phyloP scores from a whole-genome alignment of 2,113 vertebrate genomes.

The Microcebus ravelobensis region DNA sequence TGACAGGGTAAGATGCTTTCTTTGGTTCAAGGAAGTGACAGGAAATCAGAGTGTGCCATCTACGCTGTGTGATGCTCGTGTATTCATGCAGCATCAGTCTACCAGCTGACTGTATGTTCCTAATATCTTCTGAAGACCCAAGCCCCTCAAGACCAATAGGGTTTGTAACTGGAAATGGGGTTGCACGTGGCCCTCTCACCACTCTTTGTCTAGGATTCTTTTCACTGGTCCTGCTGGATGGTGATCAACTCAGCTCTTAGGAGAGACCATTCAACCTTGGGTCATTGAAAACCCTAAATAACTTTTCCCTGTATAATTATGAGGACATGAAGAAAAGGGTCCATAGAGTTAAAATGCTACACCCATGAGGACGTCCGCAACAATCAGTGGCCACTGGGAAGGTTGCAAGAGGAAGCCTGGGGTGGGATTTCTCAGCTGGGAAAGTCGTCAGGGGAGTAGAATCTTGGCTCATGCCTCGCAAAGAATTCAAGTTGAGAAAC shows the following conservation, averaged over 20 bases:
- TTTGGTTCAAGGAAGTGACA: not conserved
- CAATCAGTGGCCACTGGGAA: not conserved
- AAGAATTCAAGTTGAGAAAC: not conserved
- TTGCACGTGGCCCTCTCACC: not conserved
- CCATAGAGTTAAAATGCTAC: not conserved
- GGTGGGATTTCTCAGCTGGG: not conserved
- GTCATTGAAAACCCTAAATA: not conserved
- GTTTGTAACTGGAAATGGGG: not conserved
- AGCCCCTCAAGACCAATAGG: not conserved
- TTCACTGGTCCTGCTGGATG: not conserved
- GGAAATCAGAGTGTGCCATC: not conserved
- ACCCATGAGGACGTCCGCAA: not conserved
- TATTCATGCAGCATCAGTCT: not conserved
- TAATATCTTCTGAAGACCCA: not conserved
- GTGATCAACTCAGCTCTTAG: not conserved
- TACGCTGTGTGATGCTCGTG: too few relatives aligned
- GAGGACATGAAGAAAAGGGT: not conserved
- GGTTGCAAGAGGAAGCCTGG: not conserved
- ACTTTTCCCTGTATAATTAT: not conserved
- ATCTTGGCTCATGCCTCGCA: not conserved
- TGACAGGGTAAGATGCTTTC: not conserved
- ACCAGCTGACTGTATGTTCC: not conserved
- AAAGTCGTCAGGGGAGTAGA: not conserved
- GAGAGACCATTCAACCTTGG: not conserved
- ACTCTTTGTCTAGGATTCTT: not conserved